Percentiles rank a stretch among this genome's conserved stretches.
Conservation (phyloP, 2,888 invertebrate genomes). For the Troides helena region DNA sequence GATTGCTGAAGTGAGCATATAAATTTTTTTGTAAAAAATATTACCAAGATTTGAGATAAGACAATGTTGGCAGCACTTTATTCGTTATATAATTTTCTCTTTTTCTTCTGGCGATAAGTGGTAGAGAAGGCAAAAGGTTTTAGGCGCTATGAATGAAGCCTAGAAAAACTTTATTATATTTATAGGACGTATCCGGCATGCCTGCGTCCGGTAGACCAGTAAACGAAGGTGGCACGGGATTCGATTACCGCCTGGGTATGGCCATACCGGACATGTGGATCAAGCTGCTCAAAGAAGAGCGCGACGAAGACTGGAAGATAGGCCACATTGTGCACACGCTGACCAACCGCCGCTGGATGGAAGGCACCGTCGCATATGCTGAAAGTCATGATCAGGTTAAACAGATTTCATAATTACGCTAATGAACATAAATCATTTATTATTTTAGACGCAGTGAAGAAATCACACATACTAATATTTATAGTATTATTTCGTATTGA, state of each 20-base stretch:
- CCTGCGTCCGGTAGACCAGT: conserved; percentile 97
- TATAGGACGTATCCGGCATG: conserved; percentile 98
- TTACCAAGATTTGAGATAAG: no score
- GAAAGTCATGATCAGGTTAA: conserved; percentile 97
- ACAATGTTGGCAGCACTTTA: no score
- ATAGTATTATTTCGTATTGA: no score
- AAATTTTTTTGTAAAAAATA: no score
- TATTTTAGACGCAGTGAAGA: no score
- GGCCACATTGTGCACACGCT: conserved; percentile 94
- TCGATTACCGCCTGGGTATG: conserved; percentile 99
- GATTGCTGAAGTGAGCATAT: conserved; percentile 91
- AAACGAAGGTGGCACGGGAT: conserved; percentile 95
- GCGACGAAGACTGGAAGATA: conserved; percentile 97
- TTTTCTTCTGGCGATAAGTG: no score
- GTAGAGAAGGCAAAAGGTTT: no score
- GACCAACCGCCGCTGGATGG: conserved; percentile 96
- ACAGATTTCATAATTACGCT: no score
- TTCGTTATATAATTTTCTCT: no score
- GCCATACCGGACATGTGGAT: conserved; percentile 99
- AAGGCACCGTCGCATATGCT: conserved; percentile 97
- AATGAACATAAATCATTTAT: no score
- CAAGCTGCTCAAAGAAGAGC: conserved; percentile 87
- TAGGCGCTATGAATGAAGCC: no score
- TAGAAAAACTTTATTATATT: neutral
- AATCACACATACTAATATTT: no score